These are phyloP conservation scores for Acanthopleura granulata DNA, from an alignment of 2,888 invertebrate species.

Conservation along the genomic window DNA sequence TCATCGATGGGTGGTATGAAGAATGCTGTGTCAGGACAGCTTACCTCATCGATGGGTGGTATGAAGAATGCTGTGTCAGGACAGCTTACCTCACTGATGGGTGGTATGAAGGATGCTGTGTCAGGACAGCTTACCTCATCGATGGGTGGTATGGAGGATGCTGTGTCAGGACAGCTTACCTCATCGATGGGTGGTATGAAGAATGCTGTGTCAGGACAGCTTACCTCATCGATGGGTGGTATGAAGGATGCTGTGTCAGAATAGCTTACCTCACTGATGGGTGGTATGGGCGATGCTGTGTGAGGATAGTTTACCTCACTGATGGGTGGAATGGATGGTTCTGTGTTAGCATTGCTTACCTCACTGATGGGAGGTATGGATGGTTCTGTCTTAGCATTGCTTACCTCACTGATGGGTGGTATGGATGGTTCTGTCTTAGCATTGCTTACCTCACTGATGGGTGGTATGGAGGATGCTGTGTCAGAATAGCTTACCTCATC, in stretches of 20 bases:
- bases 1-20: constrained; percentile 72
- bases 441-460: constrained; percentile 76
- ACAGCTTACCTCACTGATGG: constrained; percentile 77
- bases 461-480: constrained; percentile 63
- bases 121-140: constrained; percentile 77
- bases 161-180: constrained; percentile 74
- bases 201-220: constrained; percentile 72
- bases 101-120: constrained; percentile 63
- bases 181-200: constrained; percentile 72
- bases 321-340: constrained; percentile 69
- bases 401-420: constrained; percentile 73
- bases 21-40: constrained; percentile 72
- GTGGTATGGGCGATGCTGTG: constrained; percentile 63
- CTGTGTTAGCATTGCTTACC: constrained; percentile 72
- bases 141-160: constrained; percentile 69
- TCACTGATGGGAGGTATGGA: constrained; percentile 72
- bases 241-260: constrained; percentile 61
- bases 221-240: constrained; percentile 73
- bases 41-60: constrained; percentile 73
- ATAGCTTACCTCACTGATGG: constrained; percentile 78
- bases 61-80: constrained; percentile 61
- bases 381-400: constrained; percentile 70
- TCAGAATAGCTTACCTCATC: constrained; percentile 77
- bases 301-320: constrained; percentile 77
- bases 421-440: constrained; percentile 61